Conservation (phyloP, 2,113 vertebrate genomes). For the Ariopsis seemanni region DNA sequence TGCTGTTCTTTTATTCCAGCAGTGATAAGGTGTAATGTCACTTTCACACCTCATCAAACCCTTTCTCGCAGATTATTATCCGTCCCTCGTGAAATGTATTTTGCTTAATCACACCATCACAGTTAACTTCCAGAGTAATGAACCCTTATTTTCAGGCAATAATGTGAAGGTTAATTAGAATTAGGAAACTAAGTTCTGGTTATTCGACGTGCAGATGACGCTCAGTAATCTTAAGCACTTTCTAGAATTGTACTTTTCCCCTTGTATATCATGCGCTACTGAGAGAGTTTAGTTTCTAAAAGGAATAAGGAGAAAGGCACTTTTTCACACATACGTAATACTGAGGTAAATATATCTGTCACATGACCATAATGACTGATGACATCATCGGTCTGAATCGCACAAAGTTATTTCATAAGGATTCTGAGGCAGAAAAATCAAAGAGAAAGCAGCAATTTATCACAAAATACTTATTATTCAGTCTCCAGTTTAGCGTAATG, state of each 20-base stretch:
- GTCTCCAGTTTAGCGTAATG: background rate
- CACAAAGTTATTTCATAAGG: background rate
- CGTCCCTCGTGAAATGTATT: background rate
- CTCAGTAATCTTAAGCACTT: background rate
- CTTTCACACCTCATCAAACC: conserved; percentile 5
- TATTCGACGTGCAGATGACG: background rate
- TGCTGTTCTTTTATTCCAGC: background rate
- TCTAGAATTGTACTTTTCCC: background rate
- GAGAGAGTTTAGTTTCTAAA: background rate
- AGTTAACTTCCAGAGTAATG: background rate
- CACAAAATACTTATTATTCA: background rate
- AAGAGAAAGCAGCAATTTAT: background rate
- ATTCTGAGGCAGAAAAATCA: background rate
- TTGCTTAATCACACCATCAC: background rate
- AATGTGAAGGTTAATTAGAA: background rate
- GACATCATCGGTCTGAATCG: background rate
- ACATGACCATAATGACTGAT: background rate
- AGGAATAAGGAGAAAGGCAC: background rate
- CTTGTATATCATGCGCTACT: no score
- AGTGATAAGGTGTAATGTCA: background rate
- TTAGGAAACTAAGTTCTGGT: background rate
- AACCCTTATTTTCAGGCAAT: background rate
- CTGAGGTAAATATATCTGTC: background rate
- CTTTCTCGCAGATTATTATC: background rate
- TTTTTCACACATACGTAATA: background rate